phyloP scores from a whole-genome alignment of 2,113 vertebrate genomes.

The Lethenteron camtschaticum region DNA sequence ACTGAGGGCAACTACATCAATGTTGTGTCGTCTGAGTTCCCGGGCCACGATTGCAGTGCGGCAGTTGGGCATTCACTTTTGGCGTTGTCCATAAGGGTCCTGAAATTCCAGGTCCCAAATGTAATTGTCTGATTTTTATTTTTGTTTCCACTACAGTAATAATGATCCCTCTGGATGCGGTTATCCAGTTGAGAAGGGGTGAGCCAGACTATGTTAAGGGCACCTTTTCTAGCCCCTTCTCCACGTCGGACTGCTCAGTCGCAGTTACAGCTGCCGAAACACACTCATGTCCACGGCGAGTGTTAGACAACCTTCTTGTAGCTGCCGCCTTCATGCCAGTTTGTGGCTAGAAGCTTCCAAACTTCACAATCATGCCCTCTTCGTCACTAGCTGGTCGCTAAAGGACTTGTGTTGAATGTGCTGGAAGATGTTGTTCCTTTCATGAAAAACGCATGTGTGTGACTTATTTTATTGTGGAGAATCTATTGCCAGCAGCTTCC shows the following conservation, averaged over 20 bases:
- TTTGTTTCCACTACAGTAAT: background rate
- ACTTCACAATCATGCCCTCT: background rate
- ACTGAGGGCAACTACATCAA: background rate
- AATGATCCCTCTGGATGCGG: background rate
- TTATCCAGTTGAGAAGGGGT: background rate
- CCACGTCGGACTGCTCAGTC: background rate
- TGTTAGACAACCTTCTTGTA: conserved; percentile 1
- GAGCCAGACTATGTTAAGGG: background rate
- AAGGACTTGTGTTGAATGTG: background rate
- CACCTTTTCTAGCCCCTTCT: conserved; percentile 1
- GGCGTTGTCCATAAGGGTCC: background rate
- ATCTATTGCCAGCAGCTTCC: background rate
- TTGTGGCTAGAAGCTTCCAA: background rate
- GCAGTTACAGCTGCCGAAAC: background rate
- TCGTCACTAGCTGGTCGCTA: background rate
- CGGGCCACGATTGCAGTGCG: background rate
- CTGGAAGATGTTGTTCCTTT: background rate
- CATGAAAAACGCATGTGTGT: background rate
- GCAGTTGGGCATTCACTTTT: background rate
- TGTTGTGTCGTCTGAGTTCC: background rate
- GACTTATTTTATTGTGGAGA: background rate
- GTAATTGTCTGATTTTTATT: background rate
- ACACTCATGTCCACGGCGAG: background rate
- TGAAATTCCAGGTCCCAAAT: background rate
- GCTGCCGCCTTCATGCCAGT: background rate